Percentiles rank a stretch among this genome's conserved stretches.
phyloP scores from a whole-genome alignment of 2,888 invertebrate genomes.

The Poecilobothrus nobilitatus region DNA sequence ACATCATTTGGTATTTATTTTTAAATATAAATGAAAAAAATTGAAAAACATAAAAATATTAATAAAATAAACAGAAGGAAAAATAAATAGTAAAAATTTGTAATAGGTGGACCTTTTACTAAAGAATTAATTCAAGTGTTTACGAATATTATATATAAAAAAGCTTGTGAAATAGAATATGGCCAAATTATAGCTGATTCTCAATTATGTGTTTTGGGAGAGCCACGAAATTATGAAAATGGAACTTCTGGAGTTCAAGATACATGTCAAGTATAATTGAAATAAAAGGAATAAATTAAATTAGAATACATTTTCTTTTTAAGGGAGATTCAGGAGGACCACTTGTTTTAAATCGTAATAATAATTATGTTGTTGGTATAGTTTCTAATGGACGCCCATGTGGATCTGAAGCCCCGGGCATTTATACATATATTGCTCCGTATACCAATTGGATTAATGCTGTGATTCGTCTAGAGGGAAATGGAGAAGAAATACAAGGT shows the following conservation, averaged over 20 bases:
- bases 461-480: slow-evolving; percentile 21
- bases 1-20: background rate
- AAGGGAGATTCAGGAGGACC: background rate
- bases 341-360: slow-evolving; percentile 5
- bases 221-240: background rate
- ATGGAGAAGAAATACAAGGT: too few species aligned
- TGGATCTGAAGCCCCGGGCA: slow-evolving; percentile 22
- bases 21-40: background rate
- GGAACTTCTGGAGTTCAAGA: background rate
- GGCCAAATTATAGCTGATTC: background rate
- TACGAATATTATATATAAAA: background rate
- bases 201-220: background rate
- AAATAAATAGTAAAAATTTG: background rate
- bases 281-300: too few species aligned
- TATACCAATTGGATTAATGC: slow-evolving; percentile 26
- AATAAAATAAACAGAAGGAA: too few species aligned
- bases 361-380: slow-evolving; percentile 24
- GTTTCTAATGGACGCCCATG: slow-evolving; percentile 25
- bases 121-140: background rate
- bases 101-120: background rate
- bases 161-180: background rate
- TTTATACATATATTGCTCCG: slow-evolving; percentile 24
- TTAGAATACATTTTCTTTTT: background rate
- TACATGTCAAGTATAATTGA: background rate
- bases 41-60: too few species aligned